These are phyloP conservation scores for Drosophila paulistorum DNA, from an alignment of 1,140 invertebrate species.

Conservation along the genomic window DNA sequence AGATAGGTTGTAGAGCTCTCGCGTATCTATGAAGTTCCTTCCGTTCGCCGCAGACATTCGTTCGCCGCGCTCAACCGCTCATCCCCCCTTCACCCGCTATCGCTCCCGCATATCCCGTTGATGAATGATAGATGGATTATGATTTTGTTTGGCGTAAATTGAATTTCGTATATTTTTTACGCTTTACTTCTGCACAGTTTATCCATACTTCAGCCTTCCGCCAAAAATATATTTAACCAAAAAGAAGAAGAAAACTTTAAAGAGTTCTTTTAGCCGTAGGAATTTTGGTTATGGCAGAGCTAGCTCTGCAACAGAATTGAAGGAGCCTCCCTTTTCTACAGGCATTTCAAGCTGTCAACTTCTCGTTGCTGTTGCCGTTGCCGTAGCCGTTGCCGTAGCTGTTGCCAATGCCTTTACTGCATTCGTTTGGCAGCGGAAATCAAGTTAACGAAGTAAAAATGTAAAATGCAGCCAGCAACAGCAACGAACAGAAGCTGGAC, in stretches of 20 bases:
- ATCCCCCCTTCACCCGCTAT: not conserved
- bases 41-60: slow-evolving; percentile 67
- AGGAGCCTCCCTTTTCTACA: not conserved
- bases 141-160: slow-evolving; percentile 82
- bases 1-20: slow-evolving; percentile 35
- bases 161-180: slow-evolving; percentile 75
- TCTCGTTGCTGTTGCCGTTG: slow-evolving; percentile 27
- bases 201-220: slow-evolving; percentile 1
- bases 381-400: slow-evolving; percentile 2
- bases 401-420: slow-evolving; percentile 45
- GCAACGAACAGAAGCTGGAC: slow-evolving; percentile 18
- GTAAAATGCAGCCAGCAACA: slow-evolving; percentile 64
- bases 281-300: not conserved
- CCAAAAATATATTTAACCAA: slow-evolving; percentile 55
- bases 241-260: slow-evolving; percentile 50
- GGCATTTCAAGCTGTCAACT: slow-evolving; percentile 63
- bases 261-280: slow-evolving; percentile 4
- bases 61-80: slow-evolving; percentile 48
- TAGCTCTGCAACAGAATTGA: not conserved
- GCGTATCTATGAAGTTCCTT: slow-evolving; percentile 80
- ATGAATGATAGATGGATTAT: slow-evolving; percentile 83
- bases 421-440: slow-evolving; percentile 76
- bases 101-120: slow-evolving; percentile 41
- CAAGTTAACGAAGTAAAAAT: slow-evolving; percentile 81
- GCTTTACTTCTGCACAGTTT: slow-evolving; percentile 24